Evolutionary conservation across 2,113 vertebrate species (phyloP).

Genomic region (Sigmodon hispidus): DNA sequence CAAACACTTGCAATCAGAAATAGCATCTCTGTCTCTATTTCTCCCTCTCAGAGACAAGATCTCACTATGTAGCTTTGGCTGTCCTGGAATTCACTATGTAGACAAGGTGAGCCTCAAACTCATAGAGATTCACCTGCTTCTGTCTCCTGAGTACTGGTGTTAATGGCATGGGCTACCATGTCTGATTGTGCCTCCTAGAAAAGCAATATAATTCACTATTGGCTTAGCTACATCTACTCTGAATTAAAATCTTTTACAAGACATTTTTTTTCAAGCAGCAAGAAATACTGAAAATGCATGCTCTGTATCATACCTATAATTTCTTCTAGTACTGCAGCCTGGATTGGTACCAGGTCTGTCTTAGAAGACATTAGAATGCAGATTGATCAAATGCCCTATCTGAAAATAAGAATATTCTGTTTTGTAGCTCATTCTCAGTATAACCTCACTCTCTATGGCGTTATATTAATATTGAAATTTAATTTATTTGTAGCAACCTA

Average conservation of each 20-base stretch:
- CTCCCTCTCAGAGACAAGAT: background rate
- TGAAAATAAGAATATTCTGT: background rate
- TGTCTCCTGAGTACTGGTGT: background rate
- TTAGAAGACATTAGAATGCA: background rate
- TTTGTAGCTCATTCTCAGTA: background rate
- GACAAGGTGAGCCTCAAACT: background rate
- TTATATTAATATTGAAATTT: slow-evolving; percentile 15
- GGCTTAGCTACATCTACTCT: background rate
- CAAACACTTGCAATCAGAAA: background rate
- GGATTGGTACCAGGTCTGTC: background rate
- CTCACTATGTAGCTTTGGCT: background rate
- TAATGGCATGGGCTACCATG: background rate
- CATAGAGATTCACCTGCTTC: background rate
- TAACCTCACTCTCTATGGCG: background rate
- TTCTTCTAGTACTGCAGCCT: slow-evolving; percentile 1
- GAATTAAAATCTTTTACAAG: background rate
- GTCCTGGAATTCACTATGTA: background rate
- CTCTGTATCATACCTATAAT: background rate
- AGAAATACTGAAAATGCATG: background rate
- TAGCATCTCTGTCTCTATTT: background rate
- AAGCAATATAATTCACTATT: background rate
- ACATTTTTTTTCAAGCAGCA: slow-evolving; percentile 42
- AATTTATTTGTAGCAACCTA: background rate
- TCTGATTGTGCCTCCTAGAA: background rate
- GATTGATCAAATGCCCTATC: background rate